Base-by-base conservation (phyloP, 2,888 invertebrate genomes). In the Sthenelais limicola region DNA sequence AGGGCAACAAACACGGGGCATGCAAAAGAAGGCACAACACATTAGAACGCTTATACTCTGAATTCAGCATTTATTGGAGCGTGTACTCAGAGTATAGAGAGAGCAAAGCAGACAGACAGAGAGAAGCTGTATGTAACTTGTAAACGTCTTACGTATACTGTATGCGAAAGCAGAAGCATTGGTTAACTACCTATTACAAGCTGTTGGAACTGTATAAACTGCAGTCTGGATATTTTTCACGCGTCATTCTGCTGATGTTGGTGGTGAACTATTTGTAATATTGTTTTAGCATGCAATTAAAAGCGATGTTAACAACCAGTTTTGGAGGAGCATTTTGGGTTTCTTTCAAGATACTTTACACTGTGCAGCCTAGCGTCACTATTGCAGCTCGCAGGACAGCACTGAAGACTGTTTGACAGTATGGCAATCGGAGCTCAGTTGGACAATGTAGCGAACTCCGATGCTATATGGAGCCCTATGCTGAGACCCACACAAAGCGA, bases 41-140 rank as follows among this genome's bases (percentile, higher is more conserved):
- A 70, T 54, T 54, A 18, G 54, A 52, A 68, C 12, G 70, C 21
- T 70, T 52, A 70, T 52, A 70, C 70, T 70, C 52, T 54, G 70
- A 52, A 54, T 49, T 49, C 70, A 70, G 67, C 47, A 28, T 54
- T 70, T 70, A 54, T 54, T 70, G 26, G 32, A 24, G 70, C 54
- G n/a, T 54, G 28, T 54, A 70, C 70, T 70, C 70, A 54, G 70
- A 70, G 54, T 70, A 70, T 70, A 70, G 56, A 38, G 54, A 70
- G 70, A 24, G 30, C 15, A 56, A 62, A 70, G 73, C 73, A 73
- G 68, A 73, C 73, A 72, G 66, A 62, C 71, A 52, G 38, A 68
- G 72, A 67, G 68, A 73, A 73, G 73, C 73, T 58, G 58, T 73
- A 68, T 51, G 68, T 68, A 73, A 66, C 38, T 71, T 47, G 73